Conservation (phyloP, 2,797 vertebrate genomes). For the Octomys mimax region DNA sequence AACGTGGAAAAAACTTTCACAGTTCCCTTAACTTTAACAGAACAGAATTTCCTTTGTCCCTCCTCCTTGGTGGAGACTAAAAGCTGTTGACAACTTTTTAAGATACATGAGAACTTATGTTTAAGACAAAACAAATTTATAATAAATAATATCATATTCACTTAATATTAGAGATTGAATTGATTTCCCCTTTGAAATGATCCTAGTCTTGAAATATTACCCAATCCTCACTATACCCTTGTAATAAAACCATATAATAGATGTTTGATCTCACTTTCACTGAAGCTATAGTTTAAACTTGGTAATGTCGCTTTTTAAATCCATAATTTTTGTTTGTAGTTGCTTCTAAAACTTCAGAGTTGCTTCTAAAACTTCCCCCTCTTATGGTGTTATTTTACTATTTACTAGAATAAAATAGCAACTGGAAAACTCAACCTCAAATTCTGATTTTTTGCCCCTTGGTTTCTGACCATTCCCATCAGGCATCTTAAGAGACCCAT, state of each 20-base stretch:
- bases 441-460: conserved; percentile 65
- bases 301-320: conserved; percentile 31
- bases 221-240: conserved; percentile 6
- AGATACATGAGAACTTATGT: conserved; percentile 29
- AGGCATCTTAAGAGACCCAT: conserved; percentile 74
- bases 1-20: conserved; percentile 9
- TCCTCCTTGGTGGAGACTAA: conserved; percentile 25
- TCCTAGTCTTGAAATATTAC: conserved; percentile 24
- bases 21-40: conserved; percentile 22
- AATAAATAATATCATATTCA: conserved; percentile 33
- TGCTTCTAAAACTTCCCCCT: not conserved
- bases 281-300: conserved; percentile 17
- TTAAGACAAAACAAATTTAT: not conserved
- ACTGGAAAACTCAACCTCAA: conserved; percentile 67
- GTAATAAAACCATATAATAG: conserved; percentile 21
- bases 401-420: conserved; percentile 60
- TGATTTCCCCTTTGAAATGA: conserved; percentile 46
- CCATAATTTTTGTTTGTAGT: conserved; percentile 16
- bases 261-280: conserved; percentile 61
- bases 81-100: not conserved
- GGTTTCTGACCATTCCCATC: conserved; percentile 62
- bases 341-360: not conserved
- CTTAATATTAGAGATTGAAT: conserved; percentile 44
- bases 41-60: conserved; percentile 30
- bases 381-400: not conserved